Conservation (phyloP, 1,140 invertebrate species). For the Lucilia cuprina region DNA sequence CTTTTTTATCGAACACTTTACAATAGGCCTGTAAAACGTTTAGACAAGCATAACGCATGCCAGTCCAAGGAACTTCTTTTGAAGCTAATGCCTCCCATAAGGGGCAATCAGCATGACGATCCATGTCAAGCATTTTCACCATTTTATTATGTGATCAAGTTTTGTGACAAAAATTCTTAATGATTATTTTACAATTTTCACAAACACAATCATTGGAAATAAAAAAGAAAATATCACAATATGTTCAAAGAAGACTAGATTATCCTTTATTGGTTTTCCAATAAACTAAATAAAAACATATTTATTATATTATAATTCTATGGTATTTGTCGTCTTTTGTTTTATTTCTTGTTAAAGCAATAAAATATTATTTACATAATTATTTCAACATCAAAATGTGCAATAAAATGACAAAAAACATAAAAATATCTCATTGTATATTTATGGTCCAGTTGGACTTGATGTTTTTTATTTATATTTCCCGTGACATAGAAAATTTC, state of each 20-base stretch:
- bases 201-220: background rate
- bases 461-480: background rate
- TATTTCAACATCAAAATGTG: too few relatives aligned
- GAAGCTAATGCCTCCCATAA: slow-evolving; percentile 66
- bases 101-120: slow-evolving; percentile 67
- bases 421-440: background rate
- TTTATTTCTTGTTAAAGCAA: background rate
- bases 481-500: too few relatives aligned
- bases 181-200: background rate
- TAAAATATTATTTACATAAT: background rate
- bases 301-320: background rate
- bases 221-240: background rate
- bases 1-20: slow-evolving; percentile 81
- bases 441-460: background rate
- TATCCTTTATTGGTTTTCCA: background rate
- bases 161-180: background rate
- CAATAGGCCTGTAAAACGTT: slow-evolving; percentile 82
- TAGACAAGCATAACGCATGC: slow-evolving; percentile 79
- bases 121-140: slow-evolving; percentile 68
- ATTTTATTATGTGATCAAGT: slow-evolving; percentile 43
- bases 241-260: background rate
- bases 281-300: background rate
- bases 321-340: background rate
- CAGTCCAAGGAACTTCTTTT: slow-evolving; percentile 74
- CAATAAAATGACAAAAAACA: background rate